Evolutionary conservation across 2,113 vertebrate species (phyloP), one percentile per base, ranked within the genome.

Genomic region (Channa argus): DNA sequence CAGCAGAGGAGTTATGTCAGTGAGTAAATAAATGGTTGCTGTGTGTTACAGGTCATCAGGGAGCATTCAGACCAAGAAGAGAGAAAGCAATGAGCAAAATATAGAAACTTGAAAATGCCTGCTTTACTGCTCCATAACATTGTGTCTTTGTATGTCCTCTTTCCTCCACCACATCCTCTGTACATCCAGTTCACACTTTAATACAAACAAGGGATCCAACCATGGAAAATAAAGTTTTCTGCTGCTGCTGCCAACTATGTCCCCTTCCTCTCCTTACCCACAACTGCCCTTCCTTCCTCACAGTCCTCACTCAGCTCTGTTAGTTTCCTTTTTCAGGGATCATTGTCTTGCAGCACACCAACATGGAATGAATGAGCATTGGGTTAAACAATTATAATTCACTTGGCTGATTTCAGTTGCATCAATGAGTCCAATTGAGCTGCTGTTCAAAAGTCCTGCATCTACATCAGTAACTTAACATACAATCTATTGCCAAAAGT

Each of bases 281-380:
- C 34, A 70, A 53, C 67, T 55, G 37, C 60, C 63, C 74, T 91
- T 91, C 80, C 91, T 89, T 89, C 81, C 84, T 73, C 52, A 61
- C 34, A 58, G n/a, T 54, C 50, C 37, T 67, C 83, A 45, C 70
- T 76, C 80, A 70, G 33, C 64, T 44, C 63, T n/a, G 45, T 45
- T 71, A 50, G 15, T 55, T 77, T 80, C 71, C 64, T 73, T 37
- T 53, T 66, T 56, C 75, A 12, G 36, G 11, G 49, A 44, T 47
- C 63, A 36, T 50, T 74, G 64, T 79, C 63, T 64, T 37, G 8
- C 10, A 15, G 67, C 55, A 60, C 15, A 74, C 4, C 36, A 69
- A 49, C 5, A n/a, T 43, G 5, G 45, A 45, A 53, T 44, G 14
- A 45, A 74, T 41, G 24, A 24, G 24, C 24, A 24, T 24, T 24